Evolutionary conservation across 2,113 vertebrate species (phyloP).

Genomic region (Tychaedon coryphoeus): DNA sequence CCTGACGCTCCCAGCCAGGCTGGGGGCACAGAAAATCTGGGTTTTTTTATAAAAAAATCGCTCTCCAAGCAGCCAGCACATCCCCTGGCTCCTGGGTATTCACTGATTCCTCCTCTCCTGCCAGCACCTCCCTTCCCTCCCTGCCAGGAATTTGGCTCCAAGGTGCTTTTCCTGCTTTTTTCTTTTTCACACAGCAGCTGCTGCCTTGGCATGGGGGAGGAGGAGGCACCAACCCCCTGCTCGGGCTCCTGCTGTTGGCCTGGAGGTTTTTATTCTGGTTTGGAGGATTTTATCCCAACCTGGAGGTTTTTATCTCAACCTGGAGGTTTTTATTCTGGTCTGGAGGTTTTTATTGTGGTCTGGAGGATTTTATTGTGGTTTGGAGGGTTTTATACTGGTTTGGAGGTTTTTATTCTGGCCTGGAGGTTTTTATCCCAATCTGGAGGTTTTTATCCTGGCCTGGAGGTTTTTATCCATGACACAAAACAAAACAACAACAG

Average conservation of each 20-base stretch:
- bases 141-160: background rate
- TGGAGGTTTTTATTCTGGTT: background rate
- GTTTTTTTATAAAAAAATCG: accelerated
- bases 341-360: background rate
- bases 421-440: background rate
- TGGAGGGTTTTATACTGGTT: background rate
- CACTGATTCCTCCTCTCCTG: background rate
- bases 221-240: background rate
- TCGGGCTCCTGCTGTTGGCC: background rate
- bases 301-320: background rate
- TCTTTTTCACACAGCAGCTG: constrained; percentile 14
- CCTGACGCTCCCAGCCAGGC: background rate
- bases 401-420: background rate
- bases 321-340: background rate
- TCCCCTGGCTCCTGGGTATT: background rate
- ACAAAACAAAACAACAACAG: background rate
- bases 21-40: background rate
- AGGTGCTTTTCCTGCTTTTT: background rate
- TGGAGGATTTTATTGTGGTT: background rate
- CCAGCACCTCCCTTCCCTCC: background rate
- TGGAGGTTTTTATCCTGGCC: too few species aligned
- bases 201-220: background rate
- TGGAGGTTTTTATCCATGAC: too few species aligned
- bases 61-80: background rate
- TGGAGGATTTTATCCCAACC: accelerated